phyloP scores from a whole-genome alignment of 2,888 invertebrate genomes.

The Cinara cedri region DNA sequence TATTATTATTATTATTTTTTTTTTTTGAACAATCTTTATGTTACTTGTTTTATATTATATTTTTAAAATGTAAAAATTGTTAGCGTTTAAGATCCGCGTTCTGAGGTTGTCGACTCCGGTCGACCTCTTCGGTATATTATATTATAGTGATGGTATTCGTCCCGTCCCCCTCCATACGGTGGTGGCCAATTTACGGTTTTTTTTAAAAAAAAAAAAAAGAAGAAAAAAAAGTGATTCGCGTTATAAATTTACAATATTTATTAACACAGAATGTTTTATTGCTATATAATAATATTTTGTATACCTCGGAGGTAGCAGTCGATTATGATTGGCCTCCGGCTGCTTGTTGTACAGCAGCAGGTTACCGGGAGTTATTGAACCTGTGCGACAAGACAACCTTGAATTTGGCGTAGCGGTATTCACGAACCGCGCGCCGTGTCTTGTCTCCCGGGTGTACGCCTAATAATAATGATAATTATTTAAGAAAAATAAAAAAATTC shows the following conservation, averaged over 20 bases:
- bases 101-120: background rate
- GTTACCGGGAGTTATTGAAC: slow-evolving; percentile 56
- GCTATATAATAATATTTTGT: no score
- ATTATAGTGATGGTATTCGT: no score
- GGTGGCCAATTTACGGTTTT: background rate
- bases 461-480: slow-evolving; percentile 31
- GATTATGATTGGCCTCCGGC: slow-evolving; percentile 48
- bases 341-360: slow-evolving; percentile 12
- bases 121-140: background rate
- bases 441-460: slow-evolving; percentile 16
- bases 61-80: no score
- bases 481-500: slow-evolving; percentile 5
- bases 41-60: no score
- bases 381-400: slow-evolving; percentile 55
- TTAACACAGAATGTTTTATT: no score
- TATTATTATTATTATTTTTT: no score
- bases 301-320: slow-evolving; percentile 29
- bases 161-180: no score
- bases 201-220: background rate
- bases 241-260: background rate
- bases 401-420: slow-evolving; percentile 56
- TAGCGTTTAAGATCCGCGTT: no score
- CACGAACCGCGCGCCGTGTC: background rate
- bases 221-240: background rate
- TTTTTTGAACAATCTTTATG: no score